Base-by-base conservation (phyloP, 2,888 invertebrate genomes). In the Tetranychus truncatus region DNA sequence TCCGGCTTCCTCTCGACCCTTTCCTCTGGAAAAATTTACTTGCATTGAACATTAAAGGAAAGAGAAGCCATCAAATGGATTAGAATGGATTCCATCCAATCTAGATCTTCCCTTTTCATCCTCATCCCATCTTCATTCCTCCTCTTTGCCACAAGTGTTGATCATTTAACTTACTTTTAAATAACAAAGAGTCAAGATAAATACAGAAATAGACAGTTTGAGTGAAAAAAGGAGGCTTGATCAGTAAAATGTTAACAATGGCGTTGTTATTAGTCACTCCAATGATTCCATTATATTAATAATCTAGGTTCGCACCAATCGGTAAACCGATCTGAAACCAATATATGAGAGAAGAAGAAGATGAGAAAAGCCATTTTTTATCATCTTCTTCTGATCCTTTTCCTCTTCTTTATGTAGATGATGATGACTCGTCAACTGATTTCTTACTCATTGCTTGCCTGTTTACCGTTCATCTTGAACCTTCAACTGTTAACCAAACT, bases 291-390 rank as follows among this genome's bases (percentile, higher is more conserved):
- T 55, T 55, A 55, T 55, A 55, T 55, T 55, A 15, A 15, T 15
- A 55, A 55, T 55, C 11, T 15, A 55, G 55, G 55, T 55, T 55
- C 55, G 55, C 55, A 55, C 55, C 55, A 55, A 55, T 55, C 55
- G 55, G 55, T 55, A 55, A 55, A 55, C 55, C 55, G 55, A 55
- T 55, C 55, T 55, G 55, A 55, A 55, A 55, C 55, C 55, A 55
- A 55, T 55, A 55, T 55, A 55, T 15, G 1, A 15, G 55, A 55
- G 55, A 15, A 15, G 15, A 55, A 55, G 7, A 55, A 15, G 55
- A 55, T 55, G 55, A 55, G 7, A 46, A 46, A 55, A 55, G 55
- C 9, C 55, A 55, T 9, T 15, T 15, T 15, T 55, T 55, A 55
- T 15, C 55, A 55, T 55, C 55, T 3, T 15, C 11, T 55, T 15